phyloP scores from a whole-genome alignment of 92 coral and sea anemone genomes.

The Zoanthus sociatus region DNA sequence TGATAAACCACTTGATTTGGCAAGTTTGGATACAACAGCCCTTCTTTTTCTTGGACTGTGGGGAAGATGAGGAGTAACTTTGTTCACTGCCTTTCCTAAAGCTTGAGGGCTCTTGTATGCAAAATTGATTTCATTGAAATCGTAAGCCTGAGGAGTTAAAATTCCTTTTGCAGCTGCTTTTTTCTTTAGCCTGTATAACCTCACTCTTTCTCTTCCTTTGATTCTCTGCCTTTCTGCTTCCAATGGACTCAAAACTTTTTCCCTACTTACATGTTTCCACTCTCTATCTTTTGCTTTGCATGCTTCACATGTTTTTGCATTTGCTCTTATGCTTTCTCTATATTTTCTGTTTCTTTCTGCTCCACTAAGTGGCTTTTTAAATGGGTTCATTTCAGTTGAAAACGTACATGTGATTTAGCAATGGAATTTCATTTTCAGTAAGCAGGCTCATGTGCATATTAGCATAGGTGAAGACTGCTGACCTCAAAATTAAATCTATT shows the following conservation, averaged over 20 bases:
- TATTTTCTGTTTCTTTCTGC: conserved; percentile 61
- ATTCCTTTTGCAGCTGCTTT: conserved; percentile 32
- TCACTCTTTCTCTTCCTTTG: conserved; percentile 53
- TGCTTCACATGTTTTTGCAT: conserved; percentile 49
- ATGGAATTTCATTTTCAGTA: neutral
- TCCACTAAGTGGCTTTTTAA: conserved; percentile 51
- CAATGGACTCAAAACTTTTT: conserved; percentile 48
- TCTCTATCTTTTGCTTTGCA: conserved; percentile 51
- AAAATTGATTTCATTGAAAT: conserved; percentile 11
- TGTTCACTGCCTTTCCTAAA: conserved; percentile 53
- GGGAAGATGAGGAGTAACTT: conserved; percentile 36
- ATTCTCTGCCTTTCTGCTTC: conserved; percentile 50
- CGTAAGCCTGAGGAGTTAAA: neutral
- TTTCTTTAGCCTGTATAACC: conserved; percentile 44
- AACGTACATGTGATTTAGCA: neutral
- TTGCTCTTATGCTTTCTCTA: conserved; percentile 49
- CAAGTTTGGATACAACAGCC: conserved; percentile 46
- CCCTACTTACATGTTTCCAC: conserved; percentile 50
- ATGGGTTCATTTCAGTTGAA: conserved; percentile 18
- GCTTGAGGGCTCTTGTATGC: conserved; percentile 66
- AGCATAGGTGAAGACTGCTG: conserved; percentile 24
- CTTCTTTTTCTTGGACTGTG: conserved; percentile 58
- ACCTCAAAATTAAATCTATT: conserved; percentile 3
- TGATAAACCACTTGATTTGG: conserved; percentile 35
- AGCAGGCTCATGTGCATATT: conserved; percentile 13